phyloP scores from a whole-genome alignment of 2,113 vertebrate genomes.

The Heterotilapia buettikoferi region DNA sequence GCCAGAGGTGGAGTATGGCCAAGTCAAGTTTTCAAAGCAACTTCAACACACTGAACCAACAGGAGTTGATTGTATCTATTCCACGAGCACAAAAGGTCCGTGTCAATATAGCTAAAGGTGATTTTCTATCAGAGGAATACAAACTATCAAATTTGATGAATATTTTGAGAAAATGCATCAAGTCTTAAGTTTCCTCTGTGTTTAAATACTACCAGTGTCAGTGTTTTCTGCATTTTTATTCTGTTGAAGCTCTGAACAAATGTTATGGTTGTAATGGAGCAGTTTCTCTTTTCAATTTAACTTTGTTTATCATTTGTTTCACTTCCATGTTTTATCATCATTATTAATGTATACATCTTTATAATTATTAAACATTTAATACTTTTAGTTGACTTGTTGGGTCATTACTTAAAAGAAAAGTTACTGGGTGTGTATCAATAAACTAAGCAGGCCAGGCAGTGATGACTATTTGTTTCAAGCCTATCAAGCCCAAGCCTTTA shows the following conservation, averaged over 20 bases:
- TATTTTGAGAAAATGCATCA: not conserved
- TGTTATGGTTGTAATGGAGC: not conserved
- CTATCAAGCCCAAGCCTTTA: not conserved
- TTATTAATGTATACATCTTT: not conserved
- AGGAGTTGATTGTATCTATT: not conserved
- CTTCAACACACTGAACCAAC: not conserved
- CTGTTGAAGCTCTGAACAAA: not conserved
- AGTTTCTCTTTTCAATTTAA: not conserved
- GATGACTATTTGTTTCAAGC: not conserved
- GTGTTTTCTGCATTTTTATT: not conserved
- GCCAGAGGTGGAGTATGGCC: not conserved
- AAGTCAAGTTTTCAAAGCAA: not conserved
- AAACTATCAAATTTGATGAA: not conserved
- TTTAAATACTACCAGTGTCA: not conserved
- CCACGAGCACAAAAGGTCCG: rapidly evolving
- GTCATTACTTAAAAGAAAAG: not conserved
- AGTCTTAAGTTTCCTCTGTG: not conserved
- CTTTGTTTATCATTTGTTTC: not conserved
- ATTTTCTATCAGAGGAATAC: not conserved
- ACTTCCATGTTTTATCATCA: not conserved
- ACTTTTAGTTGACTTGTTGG: not conserved
- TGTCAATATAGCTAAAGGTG: not conserved
- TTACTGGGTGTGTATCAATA: not conserved
- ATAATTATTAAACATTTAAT: not conserved
- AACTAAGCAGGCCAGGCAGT: not conserved